These are phyloP conservation scores for Xiphophorus couchianus DNA, from an alignment of 2,113 vertebrate genomes.

Conservation along the genomic window DNA sequence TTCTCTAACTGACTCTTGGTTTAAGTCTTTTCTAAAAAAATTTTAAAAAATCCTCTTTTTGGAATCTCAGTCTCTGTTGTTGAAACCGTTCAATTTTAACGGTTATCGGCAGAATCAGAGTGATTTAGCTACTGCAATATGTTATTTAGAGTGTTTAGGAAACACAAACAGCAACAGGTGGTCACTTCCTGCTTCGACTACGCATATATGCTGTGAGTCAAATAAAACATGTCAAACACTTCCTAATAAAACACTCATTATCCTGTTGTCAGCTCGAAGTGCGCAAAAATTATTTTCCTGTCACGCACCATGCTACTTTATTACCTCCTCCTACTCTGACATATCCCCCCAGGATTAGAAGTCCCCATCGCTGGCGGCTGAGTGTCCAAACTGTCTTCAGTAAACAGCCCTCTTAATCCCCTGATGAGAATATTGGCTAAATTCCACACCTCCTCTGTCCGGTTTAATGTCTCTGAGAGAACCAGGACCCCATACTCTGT, in stretches of 20 bases:
- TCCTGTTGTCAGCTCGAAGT: conserved; percentile 3
- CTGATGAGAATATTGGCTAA: conserved; percentile 59
- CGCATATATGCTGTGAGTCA: background rate
- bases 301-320: background rate
- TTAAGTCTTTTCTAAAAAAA: too few relatives aligned
- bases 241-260: background rate
- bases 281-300: background rate
- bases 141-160: too few relatives aligned
- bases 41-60: too few relatives aligned
- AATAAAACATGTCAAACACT: background rate
- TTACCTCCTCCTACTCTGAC: conserved; percentile 9
- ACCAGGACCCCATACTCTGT: background rate
- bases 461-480: conserved; percentile 14
- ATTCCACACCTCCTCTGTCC: conserved; percentile 36
- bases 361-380: conserved; percentile 17
- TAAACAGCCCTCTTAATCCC: conserved; percentile 51
- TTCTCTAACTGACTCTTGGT: too few relatives aligned
- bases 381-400: conserved; percentile 40
- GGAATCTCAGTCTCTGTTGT: too few relatives aligned
- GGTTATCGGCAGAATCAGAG: too few relatives aligned
- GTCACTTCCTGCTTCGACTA: background rate
- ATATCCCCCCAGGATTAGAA: conserved; percentile 8
- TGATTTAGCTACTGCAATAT: too few relatives aligned
- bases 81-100: too few relatives aligned
- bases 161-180: background rate